A percentile compares a stretch with the other conserved stretches of the same genome.
Conservation (phyloP, 1,140 invertebrate genomes). For the Lordiphosa clarofinis region DNA sequence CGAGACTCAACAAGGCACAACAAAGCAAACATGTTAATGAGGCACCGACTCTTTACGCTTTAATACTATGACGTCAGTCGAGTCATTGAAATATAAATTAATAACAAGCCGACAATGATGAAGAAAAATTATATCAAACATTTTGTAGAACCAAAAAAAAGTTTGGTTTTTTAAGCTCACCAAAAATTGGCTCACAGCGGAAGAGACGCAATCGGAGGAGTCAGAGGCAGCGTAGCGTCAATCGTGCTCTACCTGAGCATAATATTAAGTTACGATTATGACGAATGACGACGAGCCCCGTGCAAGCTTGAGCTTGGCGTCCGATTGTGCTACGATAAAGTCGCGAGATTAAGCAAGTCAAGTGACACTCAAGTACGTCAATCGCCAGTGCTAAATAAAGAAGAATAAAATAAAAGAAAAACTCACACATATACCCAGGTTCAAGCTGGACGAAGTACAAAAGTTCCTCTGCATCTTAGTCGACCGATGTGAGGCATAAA, state of each 20-base stretch:
- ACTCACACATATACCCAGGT: conserved; percentile 20
- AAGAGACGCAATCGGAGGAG: not conserved
- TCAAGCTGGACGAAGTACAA: conserved; percentile 34
- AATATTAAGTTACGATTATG: conserved; percentile 68
- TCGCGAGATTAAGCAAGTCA: conserved; percentile 76
- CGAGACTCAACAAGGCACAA: too few relatives aligned
- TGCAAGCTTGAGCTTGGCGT: conserved; percentile 34
- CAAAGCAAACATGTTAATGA: conserved; percentile 49
- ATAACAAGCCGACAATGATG: conserved; percentile 41
- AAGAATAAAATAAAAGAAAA: conserved; percentile 25
- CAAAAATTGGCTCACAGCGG: conserved; percentile 6
- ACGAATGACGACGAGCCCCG: conserved; percentile 24
- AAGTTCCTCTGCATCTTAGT: conserved; percentile 42
- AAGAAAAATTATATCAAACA: conserved; percentile 61
- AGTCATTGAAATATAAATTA: conserved; percentile 75
- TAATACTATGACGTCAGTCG: conserved; percentile 74
- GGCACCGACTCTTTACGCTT: conserved; percentile 9
- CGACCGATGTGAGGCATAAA: conserved; percentile 28
- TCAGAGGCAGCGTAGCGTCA: conserved; percentile 10
- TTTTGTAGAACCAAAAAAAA: conserved; percentile 41
- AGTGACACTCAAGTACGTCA: conserved; percentile 73
- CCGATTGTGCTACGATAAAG: conserved; percentile 71
- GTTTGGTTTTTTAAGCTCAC: not conserved
- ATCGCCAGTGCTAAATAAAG: conserved; percentile 29
- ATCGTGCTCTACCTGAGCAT: conserved; percentile 51